phyloP scores from a whole-genome alignment of 2,113 vertebrate genomes.

The Scomber japonicus region DNA sequence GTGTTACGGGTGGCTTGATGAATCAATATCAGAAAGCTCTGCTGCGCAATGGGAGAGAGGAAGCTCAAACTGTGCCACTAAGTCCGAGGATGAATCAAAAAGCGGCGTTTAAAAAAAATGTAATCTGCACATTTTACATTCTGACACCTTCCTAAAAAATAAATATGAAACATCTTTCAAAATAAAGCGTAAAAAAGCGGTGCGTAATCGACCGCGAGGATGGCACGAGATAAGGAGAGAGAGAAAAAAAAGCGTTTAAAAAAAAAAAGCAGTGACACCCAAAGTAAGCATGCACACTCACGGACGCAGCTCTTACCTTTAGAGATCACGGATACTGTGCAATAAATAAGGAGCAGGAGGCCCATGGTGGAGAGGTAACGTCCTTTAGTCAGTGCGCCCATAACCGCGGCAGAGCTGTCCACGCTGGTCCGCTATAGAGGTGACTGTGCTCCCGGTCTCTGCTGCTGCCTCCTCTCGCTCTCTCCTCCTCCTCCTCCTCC shows the following conservation, averaged over 20 bases:
- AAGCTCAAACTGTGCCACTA: slow-evolving; percentile 6
- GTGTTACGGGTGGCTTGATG: slow-evolving; percentile 14
- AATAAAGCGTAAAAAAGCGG: slow-evolving; percentile 17
- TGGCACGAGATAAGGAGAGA: slow-evolving; percentile 9
- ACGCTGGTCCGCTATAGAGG: slow-evolving; percentile 24
- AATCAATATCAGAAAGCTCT: slow-evolving; percentile 33
- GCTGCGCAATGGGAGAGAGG: slow-evolving; percentile 17
- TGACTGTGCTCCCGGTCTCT: slow-evolving; percentile 39
- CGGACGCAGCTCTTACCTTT: slow-evolving; percentile 80
- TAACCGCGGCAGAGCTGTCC: slow-evolving; percentile 62
- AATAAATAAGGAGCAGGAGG: slow-evolving; percentile 74
- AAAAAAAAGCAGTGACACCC: background rate
- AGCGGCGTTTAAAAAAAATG: background rate
- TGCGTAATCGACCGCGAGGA: slow-evolving; percentile 51
- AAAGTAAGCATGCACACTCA: slow-evolving; percentile 2
- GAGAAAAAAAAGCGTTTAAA: background rate
- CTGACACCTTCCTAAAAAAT: background rate
- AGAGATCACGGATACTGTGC: slow-evolving; percentile 55
- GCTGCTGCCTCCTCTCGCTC: slow-evolving; percentile 32
- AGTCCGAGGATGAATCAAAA: slow-evolving; percentile 23
- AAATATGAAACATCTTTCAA: background rate
- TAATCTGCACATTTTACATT: background rate
- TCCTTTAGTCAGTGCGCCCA: slow-evolving; percentile 74
- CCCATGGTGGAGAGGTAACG: slow-evolving; percentile 64
- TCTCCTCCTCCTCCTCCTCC: slow-evolving; percentile 40